phyloP scores from a whole-genome alignment of 2,888 invertebrate genomes.

The Cenopis cana region DNA sequence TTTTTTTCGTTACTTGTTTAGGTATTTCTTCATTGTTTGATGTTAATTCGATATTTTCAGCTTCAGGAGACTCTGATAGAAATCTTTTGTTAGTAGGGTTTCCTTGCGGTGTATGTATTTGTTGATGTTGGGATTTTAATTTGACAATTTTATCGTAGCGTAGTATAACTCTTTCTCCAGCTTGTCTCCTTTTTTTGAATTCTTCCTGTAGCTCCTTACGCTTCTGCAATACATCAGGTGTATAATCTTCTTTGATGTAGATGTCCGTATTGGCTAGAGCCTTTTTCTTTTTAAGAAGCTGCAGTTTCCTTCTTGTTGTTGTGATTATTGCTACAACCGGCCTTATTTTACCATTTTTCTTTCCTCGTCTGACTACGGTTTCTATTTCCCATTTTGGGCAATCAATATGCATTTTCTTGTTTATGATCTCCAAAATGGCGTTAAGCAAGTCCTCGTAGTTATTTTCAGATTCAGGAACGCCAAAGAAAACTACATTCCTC shows the following conservation, averaged over 20 bases:
- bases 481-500: too few relatives aligned
- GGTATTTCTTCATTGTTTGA: background rate
- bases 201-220: constrained; percentile 48
- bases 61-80: background rate
- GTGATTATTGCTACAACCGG: too few relatives aligned
- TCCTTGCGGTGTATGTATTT: background rate
- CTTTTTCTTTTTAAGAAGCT: too few relatives aligned
- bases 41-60: background rate
- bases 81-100: background rate
- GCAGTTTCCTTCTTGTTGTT: too few relatives aligned
- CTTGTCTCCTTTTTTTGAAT: constrained; percentile 40
- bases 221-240: constrained; percentile 48
- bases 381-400: too few relatives aligned
- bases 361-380: too few relatives aligned
- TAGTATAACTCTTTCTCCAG: constrained; percentile 44
- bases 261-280: too few relatives aligned
- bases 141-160: background rate
- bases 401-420: too few relatives aligned
- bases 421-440: too few relatives aligned
- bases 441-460: too few relatives aligned
- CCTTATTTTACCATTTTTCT: too few relatives aligned
- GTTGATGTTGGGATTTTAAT: background rate
- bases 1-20: background rate
- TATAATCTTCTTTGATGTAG: constrained; percentile 39
- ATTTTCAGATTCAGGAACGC: too few relatives aligned